A percentile compares a stretch with the other conserved stretches of the same genome.
Evolutionary conservation across 2,888 invertebrate genomes (phyloP).

Genomic region (Abrostola triplasia): DNA sequence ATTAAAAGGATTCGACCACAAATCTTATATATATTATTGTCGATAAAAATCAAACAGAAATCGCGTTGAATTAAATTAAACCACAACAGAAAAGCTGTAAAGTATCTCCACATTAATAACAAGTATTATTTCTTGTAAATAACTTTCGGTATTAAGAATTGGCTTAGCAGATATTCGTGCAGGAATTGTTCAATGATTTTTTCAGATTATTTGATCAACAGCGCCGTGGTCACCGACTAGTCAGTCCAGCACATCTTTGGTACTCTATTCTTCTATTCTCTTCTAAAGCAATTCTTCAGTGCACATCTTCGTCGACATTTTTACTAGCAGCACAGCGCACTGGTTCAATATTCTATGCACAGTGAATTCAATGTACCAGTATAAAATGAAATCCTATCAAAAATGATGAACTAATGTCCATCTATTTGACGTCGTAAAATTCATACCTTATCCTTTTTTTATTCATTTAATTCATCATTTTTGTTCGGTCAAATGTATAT

Average conservation of each 20-base stretch:
- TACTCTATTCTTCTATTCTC: constrained; percentile 66
- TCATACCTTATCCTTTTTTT: neutral
- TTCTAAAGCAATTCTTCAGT: constrained; percentile 72
- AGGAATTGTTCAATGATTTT: constrained; percentile 54
- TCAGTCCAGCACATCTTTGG: constrained; percentile 77
- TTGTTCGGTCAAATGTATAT: constrained; percentile 63
- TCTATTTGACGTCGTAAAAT: neutral
- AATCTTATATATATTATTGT: too few relatives aligned
- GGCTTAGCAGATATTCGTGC: constrained; percentile 52
- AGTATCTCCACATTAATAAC: neutral
- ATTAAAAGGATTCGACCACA: too few relatives aligned
- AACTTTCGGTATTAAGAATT: constrained; percentile 18
- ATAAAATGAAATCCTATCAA: constrained; percentile 61
- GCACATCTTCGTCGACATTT: constrained; percentile 75
- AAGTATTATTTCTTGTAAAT: constrained; percentile 10
- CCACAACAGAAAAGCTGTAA: neutral
- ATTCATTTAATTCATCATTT: constrained; percentile 67
- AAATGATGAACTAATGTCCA: constrained; percentile 65
- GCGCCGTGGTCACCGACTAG: constrained; percentile 66
- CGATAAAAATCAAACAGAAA: too few relatives aligned
- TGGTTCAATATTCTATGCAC: constrained; percentile 66
- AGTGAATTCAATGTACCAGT: constrained; percentile 71
- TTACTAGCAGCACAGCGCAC: constrained; percentile 80
- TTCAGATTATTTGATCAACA: constrained; percentile 64
- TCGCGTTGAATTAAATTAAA: too few relatives aligned